phyloP scores from a whole-genome alignment of 2,113 vertebrate genomes.

The Alces alces region DNA sequence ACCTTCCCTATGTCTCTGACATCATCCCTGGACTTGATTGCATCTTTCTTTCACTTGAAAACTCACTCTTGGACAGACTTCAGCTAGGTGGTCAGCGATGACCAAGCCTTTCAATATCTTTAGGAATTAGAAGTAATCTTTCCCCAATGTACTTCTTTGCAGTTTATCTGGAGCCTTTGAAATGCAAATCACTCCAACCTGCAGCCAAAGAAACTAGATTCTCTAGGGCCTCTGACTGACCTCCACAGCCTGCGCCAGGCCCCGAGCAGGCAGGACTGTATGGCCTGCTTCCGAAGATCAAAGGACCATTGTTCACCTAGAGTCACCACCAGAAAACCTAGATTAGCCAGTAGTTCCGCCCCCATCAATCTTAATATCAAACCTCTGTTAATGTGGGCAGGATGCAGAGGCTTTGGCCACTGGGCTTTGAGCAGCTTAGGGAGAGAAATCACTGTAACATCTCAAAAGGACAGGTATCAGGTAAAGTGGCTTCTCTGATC shows the following conservation, averaged over 20 bases:
- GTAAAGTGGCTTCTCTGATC: neutral
- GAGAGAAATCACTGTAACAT: neutral
- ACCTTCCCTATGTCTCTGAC: neutral
- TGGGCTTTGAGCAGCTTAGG: neutral
- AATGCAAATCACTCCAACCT: slow-evolving; percentile 60
- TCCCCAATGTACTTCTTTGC: neutral
- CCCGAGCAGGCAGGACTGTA: neutral
- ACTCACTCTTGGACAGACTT: neutral
- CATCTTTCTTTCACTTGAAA: neutral
- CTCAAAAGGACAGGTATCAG: neutral
- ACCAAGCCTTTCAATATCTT: neutral
- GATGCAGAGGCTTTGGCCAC: neutral
- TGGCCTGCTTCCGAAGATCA: slow-evolving; percentile 53
- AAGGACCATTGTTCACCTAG: slow-evolving; percentile 45
- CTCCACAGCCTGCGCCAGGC: neutral
- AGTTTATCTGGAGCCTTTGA: slow-evolving; percentile 56
- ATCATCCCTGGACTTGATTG: neutral
- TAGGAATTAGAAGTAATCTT: slow-evolving; percentile 44
- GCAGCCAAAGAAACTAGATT: slow-evolving; percentile 15
- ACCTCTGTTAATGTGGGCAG: neutral
- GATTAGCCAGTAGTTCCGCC: slow-evolving; percentile 25
- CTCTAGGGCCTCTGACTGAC: neutral
- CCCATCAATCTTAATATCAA: slow-evolving; percentile 30
- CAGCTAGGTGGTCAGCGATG: neutral
- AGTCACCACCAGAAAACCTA: slow-evolving; percentile 61